phyloP scores from a whole-genome alignment of 2,113 vertebrate genomes.

The Gasterosteus nipponicus region DNA sequence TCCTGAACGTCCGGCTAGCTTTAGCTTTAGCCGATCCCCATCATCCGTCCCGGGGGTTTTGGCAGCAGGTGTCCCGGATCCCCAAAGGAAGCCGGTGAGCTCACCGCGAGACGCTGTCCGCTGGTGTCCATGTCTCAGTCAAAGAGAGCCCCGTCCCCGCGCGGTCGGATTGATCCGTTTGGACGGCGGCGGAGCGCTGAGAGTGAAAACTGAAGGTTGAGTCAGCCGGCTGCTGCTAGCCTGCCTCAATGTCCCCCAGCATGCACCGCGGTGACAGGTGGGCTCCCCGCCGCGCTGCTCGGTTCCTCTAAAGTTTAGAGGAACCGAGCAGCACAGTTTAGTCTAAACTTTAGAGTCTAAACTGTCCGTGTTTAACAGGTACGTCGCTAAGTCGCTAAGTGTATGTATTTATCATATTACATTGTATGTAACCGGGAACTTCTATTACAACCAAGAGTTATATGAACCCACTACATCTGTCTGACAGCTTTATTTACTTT shows the following conservation, averaged over 20 bases:
- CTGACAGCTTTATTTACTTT: not conserved
- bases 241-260: conserved; percentile 66
- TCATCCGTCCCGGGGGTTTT: conserved; percentile 11
- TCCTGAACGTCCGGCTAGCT: conserved; percentile 4
- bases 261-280: conserved; percentile 66
- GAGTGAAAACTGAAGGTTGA: conserved; percentile 51
- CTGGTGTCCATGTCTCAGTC: conserved; percentile 64
- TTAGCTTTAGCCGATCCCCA: conserved; percentile 21
- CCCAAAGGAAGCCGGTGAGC: conserved; percentile 12
- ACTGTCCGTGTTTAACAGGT: conserved; percentile 21
- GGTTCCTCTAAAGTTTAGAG: not conserved
- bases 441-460: not conserved
- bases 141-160: conserved; percentile 2
- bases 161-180: not conserved
- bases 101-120: conserved; percentile 60
- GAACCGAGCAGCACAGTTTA: too few relatives aligned
- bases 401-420: too few relatives aligned
- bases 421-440: too few relatives aligned
- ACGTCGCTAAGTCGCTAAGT: not conserved
- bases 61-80: conserved; percentile 42
- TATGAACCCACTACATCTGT: not conserved
- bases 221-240: conserved; percentile 52
- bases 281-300: not conserved
- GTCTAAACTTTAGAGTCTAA: not conserved
- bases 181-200: not conserved